Conservation (phyloP, 1,140 invertebrate genomes). For the Zaprionus africanus region DNA sequence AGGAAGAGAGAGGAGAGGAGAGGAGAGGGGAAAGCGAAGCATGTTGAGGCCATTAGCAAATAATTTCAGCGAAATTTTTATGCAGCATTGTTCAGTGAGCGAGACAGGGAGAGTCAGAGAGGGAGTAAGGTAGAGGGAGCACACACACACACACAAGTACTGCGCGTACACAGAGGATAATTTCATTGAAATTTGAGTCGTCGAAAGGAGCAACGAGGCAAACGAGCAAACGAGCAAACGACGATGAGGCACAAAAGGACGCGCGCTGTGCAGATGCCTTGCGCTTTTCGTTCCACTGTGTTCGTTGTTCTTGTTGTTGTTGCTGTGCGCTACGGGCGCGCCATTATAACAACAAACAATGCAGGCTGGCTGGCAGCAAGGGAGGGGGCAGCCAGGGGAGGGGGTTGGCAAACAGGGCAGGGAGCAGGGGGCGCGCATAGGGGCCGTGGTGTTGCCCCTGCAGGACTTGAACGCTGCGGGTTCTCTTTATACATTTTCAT, state of each 20-base stretch:
- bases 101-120: not conserved
- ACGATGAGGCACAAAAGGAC: slow-evolving; percentile 69
- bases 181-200: slow-evolving; percentile 84
- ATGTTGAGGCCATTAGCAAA: slow-evolving; percentile 75
- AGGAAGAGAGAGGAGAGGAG: not conserved
- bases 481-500: slow-evolving; percentile 31
- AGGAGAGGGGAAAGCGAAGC: not conserved
- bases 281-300: slow-evolving; percentile 68
- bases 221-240: slow-evolving; percentile 36
- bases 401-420: slow-evolving; percentile 1
- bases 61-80: slow-evolving; percentile 80
- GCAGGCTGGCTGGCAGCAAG: slow-evolving; percentile 38
- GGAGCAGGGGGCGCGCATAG: slow-evolving; percentile 7
- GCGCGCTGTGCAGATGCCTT: slow-evolving; percentile 72
- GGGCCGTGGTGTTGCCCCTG: slow-evolving; percentile 48
- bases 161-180: slow-evolving; percentile 58
- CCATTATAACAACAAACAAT: slow-evolving; percentile 82
- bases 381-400: slow-evolving; percentile 7
- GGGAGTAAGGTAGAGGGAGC: not conserved
- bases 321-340: slow-evolving; percentile 54
- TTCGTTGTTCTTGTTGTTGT: not conserved
- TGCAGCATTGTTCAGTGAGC: slow-evolving; percentile 59
- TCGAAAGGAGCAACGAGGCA: slow-evolving; percentile 64
- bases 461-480: slow-evolving; percentile 68
- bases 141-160: slow-evolving; percentile 12